Evolutionary conservation across 2,888 invertebrate species (phyloP).

Genomic region (Gymnocheta viridis): DNA sequence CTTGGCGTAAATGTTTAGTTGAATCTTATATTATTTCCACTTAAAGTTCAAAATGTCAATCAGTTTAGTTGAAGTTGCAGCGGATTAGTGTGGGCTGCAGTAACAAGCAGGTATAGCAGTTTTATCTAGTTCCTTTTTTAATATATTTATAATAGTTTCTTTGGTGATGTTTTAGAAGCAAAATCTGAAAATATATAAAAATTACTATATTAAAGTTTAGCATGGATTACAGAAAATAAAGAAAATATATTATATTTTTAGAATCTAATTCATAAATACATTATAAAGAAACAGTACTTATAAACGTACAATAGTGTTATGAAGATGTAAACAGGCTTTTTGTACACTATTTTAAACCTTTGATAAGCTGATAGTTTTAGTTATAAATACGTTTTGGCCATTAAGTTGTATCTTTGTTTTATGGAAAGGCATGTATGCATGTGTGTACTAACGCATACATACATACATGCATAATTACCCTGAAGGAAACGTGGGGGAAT

Average conservation of each 20-base stretch:
- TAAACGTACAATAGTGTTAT: too few species aligned
- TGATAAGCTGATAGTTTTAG: too few species aligned
- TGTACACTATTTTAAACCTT: too few species aligned
- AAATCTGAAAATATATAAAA: constrained; percentile 34
- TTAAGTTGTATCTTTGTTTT: too few species aligned
- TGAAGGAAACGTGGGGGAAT: too few species aligned
- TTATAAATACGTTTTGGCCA: too few species aligned
- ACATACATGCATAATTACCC: too few species aligned
- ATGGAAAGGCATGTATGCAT: too few species aligned
- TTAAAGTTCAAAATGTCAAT: constrained; percentile 48
- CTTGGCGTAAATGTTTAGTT: constrained; percentile 11
- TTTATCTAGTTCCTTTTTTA: not conserved
- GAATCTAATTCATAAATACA: too few species aligned
- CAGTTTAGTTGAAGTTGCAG: constrained; percentile 29
- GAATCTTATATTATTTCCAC: not conserved
- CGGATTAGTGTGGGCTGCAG: constrained; percentile 3
- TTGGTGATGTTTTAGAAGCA: not conserved
- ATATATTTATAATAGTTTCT: not conserved
- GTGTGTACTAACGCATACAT: too few species aligned
- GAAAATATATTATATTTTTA: not conserved
- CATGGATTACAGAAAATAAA: not conserved
- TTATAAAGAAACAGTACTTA: too few species aligned
- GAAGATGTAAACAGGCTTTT: too few species aligned
- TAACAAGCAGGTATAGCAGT: constrained; percentile 4
- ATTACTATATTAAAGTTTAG: not conserved